Percentiles rank a stretch among this genome's conserved stretches.
phyloP scores from a whole-genome alignment of 2,797 vertebrate species.

The Nannoperca obscura region DNA sequence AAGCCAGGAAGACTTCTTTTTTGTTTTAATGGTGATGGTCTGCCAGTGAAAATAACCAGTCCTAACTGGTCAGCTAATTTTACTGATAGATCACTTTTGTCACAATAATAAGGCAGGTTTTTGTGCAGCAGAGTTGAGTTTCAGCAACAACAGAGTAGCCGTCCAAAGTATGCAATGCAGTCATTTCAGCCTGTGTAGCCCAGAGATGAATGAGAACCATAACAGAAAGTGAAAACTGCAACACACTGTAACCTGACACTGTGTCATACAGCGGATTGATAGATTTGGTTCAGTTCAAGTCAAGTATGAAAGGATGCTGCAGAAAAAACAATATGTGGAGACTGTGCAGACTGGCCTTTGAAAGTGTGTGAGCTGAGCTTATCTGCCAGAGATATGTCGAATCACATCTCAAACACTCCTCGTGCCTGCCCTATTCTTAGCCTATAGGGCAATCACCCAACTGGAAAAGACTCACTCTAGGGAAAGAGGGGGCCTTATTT shows the following conservation, averaged over 20 bases:
- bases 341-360: slow-evolving; percentile 17
- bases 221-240: slow-evolving; percentile 48
- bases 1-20: slow-evolving; percentile 27
- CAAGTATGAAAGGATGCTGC: slow-evolving; percentile 17
- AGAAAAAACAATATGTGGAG: slow-evolving; percentile 1
- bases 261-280: slow-evolving; percentile 13
- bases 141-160: slow-evolving; percentile 64
- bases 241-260: slow-evolving; percentile 23
- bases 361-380: slow-evolving; percentile 32
- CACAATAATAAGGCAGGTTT: slow-evolving; percentile 71
- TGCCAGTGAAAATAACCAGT: slow-evolving; percentile 62
- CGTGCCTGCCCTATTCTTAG: slow-evolving; percentile 56
- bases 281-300: slow-evolving; percentile 26
- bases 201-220: slow-evolving; percentile 54
- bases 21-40: slow-evolving; percentile 37
- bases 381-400: slow-evolving; percentile 53
- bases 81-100: slow-evolving; percentile 77
- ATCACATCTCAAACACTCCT: slow-evolving; percentile 45
- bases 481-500: slow-evolving; percentile 50
- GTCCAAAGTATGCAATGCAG: slow-evolving; percentile 59
- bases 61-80: slow-evolving; percentile 55
- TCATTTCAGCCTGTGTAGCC: slow-evolving; percentile 38
- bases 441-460: slow-evolving; percentile 25
- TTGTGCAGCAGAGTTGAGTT: slow-evolving; percentile 63
- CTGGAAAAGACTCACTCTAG: slow-evolving; percentile 55